Conservation (phyloP, 2,888 invertebrate genomes). For the Willowsia nigromaculata region DNA sequence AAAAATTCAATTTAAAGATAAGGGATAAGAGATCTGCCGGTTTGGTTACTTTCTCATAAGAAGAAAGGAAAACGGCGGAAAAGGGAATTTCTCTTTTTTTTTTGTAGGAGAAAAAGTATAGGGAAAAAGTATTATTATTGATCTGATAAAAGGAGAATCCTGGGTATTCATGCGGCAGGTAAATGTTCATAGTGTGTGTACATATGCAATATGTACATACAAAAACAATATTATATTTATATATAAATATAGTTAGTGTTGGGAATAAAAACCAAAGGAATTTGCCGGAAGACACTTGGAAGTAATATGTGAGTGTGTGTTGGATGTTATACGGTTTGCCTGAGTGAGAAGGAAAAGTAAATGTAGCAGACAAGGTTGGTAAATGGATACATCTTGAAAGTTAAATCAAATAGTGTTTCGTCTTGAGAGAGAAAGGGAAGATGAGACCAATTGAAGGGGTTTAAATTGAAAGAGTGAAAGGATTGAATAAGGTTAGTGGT, state of each 20-base stretch:
- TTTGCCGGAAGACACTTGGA: constrained; percentile 31
- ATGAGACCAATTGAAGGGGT: constrained; percentile 69
- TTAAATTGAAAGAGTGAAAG: constrained; percentile 70
- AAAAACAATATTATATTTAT: constrained; percentile 36
- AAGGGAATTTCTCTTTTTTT: not conserved
- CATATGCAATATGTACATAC: not conserved
- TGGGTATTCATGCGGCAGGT: constrained; percentile 69
- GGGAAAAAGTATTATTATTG: constrained; percentile 59
- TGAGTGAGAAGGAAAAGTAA: constrained; percentile 53
- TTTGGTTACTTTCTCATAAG: constrained; percentile 14
- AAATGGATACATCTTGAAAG: constrained; percentile 71
- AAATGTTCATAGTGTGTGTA: constrained; percentile 24
- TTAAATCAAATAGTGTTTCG: constrained; percentile 69
- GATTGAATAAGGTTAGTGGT: constrained; percentile 57
- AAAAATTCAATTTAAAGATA: constrained; percentile 73
- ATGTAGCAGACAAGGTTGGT: constrained; percentile 65
- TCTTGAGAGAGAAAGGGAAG: constrained; percentile 14
- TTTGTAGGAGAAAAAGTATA: constrained; percentile 24
- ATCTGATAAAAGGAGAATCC: constrained; percentile 62
- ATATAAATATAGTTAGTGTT: not conserved
- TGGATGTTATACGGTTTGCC: constrained; percentile 48
- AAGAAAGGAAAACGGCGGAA: constrained; percentile 23
- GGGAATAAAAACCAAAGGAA: not conserved
- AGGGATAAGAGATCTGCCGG: constrained; percentile 56
- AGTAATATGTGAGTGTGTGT: not conserved